Evolutionary conservation across 2,888 invertebrate species (phyloP), one percentile per base, ranked within the genome.

Genomic region (Chydorus sphaericus): DNA sequence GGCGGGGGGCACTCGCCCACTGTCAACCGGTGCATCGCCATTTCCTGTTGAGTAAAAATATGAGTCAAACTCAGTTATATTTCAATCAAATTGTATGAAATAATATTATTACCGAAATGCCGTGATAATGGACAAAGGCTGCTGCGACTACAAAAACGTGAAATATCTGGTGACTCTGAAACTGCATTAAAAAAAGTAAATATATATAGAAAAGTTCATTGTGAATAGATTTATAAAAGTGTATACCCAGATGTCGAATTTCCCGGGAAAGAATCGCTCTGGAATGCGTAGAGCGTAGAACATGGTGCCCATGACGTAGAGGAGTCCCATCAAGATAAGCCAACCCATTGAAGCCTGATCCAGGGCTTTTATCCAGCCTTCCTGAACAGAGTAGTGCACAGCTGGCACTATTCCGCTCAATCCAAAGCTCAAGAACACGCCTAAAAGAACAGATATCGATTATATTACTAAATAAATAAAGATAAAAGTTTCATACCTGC

Each of bases 141-240:
- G 96, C 98, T 14, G 90, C 86, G 66, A 98, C 84, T 59, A 98
- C 98, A 66, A 97, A 81, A 37, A 97, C 84, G 69, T 98, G 98
- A 78, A 99, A 99, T 66, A 98, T 87, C 75, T 98, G 98, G 73
- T 99, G 98, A 56, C 97, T 97, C 75, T 99, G 98, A 73, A 94
- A 92, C 93, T 86, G 69, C 20, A 10, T 10, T 39, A 6, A n/a
- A 6, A 39, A 10, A 39, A 7, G 8, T 6, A 23, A 39, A 10
- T n/a, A 39, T 8, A 39, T 10, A 10, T 10, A 39, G 16, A 10
- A 10, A n/a, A 6, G 16, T 39, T 39, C 8, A n/a, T 8, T n/a
- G 8, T 10, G n/a, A 10, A 7, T n/a, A 10, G 39, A 39, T 8
- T n/a, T 10, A 39, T 10, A 10, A 10, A 10, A 7, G 18, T n/a